Base-by-base conservation (phyloP, 2,888 invertebrate species). In the Antheraea yamamai region DNA sequence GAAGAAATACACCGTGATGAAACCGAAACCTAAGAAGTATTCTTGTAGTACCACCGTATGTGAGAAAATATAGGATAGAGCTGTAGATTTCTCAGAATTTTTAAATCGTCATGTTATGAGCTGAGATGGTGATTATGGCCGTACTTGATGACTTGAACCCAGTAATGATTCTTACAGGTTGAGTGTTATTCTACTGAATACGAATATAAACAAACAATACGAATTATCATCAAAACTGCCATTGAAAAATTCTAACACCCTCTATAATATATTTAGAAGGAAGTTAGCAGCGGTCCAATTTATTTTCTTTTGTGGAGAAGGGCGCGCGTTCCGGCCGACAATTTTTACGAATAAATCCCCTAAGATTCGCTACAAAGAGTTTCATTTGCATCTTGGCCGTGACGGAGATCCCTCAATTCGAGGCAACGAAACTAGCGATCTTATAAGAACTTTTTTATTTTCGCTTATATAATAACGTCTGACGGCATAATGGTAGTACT, bases 301-400 rank as follows among this genome's bases (percentile, higher is more conserved):
- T 91, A 91, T 91, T 89, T 89, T 87, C 86, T 87, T 90, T 89
- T 89, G 88, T 88, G 81, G 83, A 82, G 78, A 80, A 80, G 79
- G 81, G 80, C 81, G 68, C 80, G 81, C 84, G 88, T 89, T 89
- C 86, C 85, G 86, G 87, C 86, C 81, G 84, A 83, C 80, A 88
- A 86, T 91, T 93, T 92, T 92, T 89, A 86, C 86, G 87, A 91
- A 91, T 92, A 92, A 92, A 92, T 92, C 92, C 92, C 92, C 85
- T 90, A 91, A 92, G 93, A 91, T 92, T 91, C 87, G 88, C 88
- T 88, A 92, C 92, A 93, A 92, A 92, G 92, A 93, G 92, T 92
- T 92, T 91, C 89, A 92, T 93, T 92, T 93, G 90, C 92, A 92
- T 92, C 87, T 85, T 81, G 83, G 85, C 85, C 85, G 85, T 84